Evolutionary conservation across 2,113 vertebrate genomes (phyloP), one percentile per base, ranked within the genome.

Genomic region (Bos indicus): DNA sequence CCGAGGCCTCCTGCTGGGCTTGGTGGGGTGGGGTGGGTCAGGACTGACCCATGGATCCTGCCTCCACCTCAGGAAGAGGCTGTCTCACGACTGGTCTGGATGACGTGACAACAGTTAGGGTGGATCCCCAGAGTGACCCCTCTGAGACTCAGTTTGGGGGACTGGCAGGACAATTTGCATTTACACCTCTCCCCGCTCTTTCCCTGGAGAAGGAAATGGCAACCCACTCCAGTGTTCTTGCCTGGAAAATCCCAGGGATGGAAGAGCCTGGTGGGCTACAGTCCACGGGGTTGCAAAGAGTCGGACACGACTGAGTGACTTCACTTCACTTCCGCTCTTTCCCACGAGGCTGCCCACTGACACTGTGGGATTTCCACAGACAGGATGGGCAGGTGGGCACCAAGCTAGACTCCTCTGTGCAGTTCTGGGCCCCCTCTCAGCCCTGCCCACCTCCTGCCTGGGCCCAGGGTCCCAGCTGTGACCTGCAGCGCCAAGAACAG

Each of bases 401-500:
- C 48, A 2, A 4, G 25, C 6, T 3, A 3, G 43, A 26, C 1
- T 1, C 15, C 23, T 28, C 33, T 33, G 71, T 7, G 1, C 21
- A 5, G 6, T 0, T 5, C 48, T 1, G 21, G 43, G 33, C 36
- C 80, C 17, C 77, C 2, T 10, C 80, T n/a, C 9, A 1, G 4
- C 25, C 17, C 30, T 6, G 17, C 8, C 46, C 0, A 0, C 40
- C 7, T 28, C 43, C 77, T 13, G 1, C 46, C 46, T 17, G 43
- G 9, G 6, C 43, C 51, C 28, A 12, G 5, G 28, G 46, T 56
- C 14, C 81, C 46, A 81, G 90, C 13, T 17, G 4, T 0, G 54
- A 13, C 0, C 23, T 25, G 26, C n/a, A 23, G 30, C 1, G 8
- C 43, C 7, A 2, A 0, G 16, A 4, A 21, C 2, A 51, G 46